Conservation (phyloP, 1,140 invertebrate genomes). For the Drosophila bocki region DNA sequence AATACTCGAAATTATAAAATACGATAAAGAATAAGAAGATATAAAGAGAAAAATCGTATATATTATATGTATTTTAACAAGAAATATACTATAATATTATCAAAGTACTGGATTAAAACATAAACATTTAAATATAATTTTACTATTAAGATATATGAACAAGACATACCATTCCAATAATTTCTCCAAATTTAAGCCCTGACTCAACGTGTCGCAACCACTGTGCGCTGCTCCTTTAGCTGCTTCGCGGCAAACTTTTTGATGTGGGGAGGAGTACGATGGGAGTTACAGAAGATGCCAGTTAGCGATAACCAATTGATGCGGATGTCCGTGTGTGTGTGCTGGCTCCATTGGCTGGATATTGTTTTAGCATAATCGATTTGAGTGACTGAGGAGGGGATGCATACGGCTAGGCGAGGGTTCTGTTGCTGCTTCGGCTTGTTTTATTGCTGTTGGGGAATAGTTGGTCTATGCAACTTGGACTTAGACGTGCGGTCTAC, state of each 20-base stretch:
- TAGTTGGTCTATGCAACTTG: slow-evolving; percentile 50
- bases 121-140: no score
- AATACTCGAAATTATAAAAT: neutral
- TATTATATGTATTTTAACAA: no score
- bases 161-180: neutral
- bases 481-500: slow-evolving; percentile 70
- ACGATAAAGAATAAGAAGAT: no score
- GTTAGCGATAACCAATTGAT: slow-evolving; percentile 46
- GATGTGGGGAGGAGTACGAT: slow-evolving; percentile 33
- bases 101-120: no score
- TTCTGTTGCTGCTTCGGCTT: slow-evolving; percentile 56
- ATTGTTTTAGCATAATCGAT: slow-evolving; percentile 85
- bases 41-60: no score
- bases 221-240: slow-evolving; percentile 55
- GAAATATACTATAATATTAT: no score
- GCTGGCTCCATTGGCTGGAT: slow-evolving; percentile 72
- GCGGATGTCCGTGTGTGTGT: slow-evolving; percentile 50
- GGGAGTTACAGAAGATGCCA: slow-evolving; percentile 55
- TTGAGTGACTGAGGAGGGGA: slow-evolving; percentile 65
- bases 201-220: neutral
- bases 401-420: neutral
- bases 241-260: slow-evolving; percentile 67
- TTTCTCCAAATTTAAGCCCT: neutral
- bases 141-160: no score
- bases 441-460: slow-evolving; percentile 80